Evolutionary conservation across 1,140 invertebrate genomes (phyloP).

Genomic region (Pinna nobilis): DNA sequence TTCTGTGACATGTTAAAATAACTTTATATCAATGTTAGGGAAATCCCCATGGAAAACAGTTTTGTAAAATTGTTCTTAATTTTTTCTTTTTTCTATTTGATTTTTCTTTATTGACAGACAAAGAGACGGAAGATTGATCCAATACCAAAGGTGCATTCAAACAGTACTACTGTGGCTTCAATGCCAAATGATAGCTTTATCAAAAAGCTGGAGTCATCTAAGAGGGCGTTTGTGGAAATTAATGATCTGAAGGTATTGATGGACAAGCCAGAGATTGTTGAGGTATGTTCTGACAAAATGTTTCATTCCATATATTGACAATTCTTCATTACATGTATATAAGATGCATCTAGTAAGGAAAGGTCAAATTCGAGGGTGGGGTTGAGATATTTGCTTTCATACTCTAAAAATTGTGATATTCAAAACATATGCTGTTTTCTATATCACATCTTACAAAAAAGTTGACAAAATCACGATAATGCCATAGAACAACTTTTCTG

Average conservation of each 20-base stretch:
- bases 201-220: slow-evolving; percentile 32
- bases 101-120: slow-evolving; percentile 30
- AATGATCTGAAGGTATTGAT: slow-evolving; percentile 51
- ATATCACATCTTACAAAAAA: no score
- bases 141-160: slow-evolving; percentile 43
- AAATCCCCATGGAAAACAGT: background rate
- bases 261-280: slow-evolving; percentile 51
- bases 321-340: no score
- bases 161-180: slow-evolving; percentile 25
- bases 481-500: no score
- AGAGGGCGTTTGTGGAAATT: slow-evolving; percentile 52
- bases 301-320: no score
- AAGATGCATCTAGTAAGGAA: no score
- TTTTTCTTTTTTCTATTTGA: no score
- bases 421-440: no score
- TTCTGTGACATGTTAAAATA: background rate
- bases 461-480: no score
- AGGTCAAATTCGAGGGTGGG: no score
- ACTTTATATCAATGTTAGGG: background rate
- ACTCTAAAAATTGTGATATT: no score
- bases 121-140: slow-evolving; percentile 51
- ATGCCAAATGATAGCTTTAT: slow-evolving; percentile 28
- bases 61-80: background rate
- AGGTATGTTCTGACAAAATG: slow-evolving; percentile 34
- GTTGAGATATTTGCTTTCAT: no score